Evolutionary conservation across 1,140 invertebrate genomes (phyloP).

Genomic region (Oryzaephilus surinamensis): DNA sequence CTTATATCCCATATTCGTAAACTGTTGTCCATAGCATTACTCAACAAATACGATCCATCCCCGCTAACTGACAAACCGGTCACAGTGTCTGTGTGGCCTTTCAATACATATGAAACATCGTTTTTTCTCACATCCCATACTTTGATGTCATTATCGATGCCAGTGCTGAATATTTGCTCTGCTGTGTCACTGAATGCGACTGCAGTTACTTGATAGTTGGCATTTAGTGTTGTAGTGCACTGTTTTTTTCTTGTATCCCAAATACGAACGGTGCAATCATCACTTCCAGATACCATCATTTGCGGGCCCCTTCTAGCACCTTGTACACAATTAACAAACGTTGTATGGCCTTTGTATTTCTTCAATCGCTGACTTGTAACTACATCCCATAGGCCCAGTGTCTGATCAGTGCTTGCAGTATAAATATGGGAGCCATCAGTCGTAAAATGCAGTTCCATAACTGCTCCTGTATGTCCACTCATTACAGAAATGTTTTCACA

Average conservation of each 20-base stretch:
- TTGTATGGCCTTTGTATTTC: conserved; percentile 83
- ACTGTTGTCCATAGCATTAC: conserved; percentile 96
- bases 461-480: conserved; percentile 89
- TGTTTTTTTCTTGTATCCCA: conserved; percentile 84
- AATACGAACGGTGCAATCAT: conserved; percentile 87
- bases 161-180: conserved; percentile 81
- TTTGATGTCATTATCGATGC: conserved; percentile 97
- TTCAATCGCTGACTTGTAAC: conserved; percentile 76
- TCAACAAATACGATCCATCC: conserved; percentile 89
- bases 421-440: conserved; percentile 85
- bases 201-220: conserved; percentile 75
- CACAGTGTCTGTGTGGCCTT: conserved; percentile 86
- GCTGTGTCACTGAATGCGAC: conserved; percentile 94
- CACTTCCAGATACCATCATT: conserved; percentile 83
- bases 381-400: conserved; percentile 92
- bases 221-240: conserved; percentile 67
- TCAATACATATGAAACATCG: conserved; percentile 72
- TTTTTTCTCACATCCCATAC: conserved; percentile 96
- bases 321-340: conserved; percentile 80
- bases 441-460: conserved; percentile 94
- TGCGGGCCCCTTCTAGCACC: conserved; percentile 78
- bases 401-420: conserved; percentile 90
- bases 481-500: conserved; percentile 94
- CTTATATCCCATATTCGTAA: conserved; percentile 72
- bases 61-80: conserved; percentile 88